Evolutionary conservation across 2,797 vertebrate species (phyloP), one percentile per base, ranked within the genome.

Genomic region (Spinibarbus caldwelli): DNA sequence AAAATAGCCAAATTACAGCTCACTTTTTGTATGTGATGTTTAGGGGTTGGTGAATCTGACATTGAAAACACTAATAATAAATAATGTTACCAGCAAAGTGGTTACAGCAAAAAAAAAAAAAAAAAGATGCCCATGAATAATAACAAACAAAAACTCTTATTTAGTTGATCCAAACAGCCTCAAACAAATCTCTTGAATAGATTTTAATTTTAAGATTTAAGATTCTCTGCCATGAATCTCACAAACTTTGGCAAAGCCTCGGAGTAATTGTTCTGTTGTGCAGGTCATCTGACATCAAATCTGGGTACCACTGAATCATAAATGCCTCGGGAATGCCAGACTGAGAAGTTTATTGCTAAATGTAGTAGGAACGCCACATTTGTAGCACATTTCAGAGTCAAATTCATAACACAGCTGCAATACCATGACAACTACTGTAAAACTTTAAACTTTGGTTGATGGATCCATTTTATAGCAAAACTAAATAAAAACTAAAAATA

Each of bases 401-500:
- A 71, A 71, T 71, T 45, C 41, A 71, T 45, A 71, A 45, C 64
- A 67, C 67, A 21, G 41, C n/a, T 26, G 23, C 38, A 70, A 43
- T 70, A 70, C 12, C n/a, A 43, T 43, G 36, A 43, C 67, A 70
- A 26, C 38, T 54, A 21, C 38, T 2, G 38, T 34, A 34, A 66
- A 36, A 66, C 62, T 17, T 17, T 31, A 38, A 68, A 70, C 64
- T 9, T 66, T 34, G 15, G 31, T 23, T 43, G 38, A 43, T 26
- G 6, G 23, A 43, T 14, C 6, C 5, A 10, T 67, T 67, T 67
- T 67, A 71, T 12, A 70, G 10, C 36, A 36, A 41, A 70, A 6
- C 19, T 23, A 21, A 36, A 2, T 36, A 36, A 36, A 38, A 70
- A 6, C 9, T 23, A 36, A 36, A 19, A 67, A 36, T 10, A 23